Evolutionary conservation across 1,140 invertebrate genomes (phyloP), one percentile per base, ranked within the genome.

Genomic region (Saccostrea echinata): DNA sequence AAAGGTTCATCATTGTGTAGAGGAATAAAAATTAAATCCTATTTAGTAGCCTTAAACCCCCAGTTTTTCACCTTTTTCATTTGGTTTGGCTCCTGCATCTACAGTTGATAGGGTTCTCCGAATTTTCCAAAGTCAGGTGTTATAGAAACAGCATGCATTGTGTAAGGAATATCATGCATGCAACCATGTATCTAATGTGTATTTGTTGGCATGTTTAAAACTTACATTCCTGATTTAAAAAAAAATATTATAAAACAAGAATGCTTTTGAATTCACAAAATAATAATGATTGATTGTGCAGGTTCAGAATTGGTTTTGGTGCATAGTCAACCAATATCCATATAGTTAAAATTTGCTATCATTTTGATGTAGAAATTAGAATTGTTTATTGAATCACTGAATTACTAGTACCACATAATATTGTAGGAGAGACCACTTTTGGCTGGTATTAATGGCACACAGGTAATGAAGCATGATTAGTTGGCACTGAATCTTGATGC

Each of bases 351-450:
- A 76, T 76, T 76, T 76, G 68, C 68, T 3, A 76, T 76, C 24
- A 76, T 30, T 76, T 76, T 76, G 68, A 76, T 30, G 68, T 76
- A 76, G 68, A 27, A 33, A 76, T 76, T 76, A 76, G 68, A 76
- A 16, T 30, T 76, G 68, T 76, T 30, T 76, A 76, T 76, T 76
- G 68, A 76, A 30, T 76, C 68, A 76, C 68, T 76, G 68, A 76
- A 76, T 76, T 71, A 76, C 68, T 76, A 76, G 68, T 76, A 76
- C 68, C 68, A 76, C 68, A 33, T 76, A 76, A 76, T 76, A 76
- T 76, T 76, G 68, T 76, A 76, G 68, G 68, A 76, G 68, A 76
- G 27, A 76, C 68, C 68, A 76, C 68, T 76, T 35, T 76, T 76
- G 68, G 68, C 68, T 76, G 68, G 68, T 76, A 76, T 76, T 76